Base-by-base conservation (phyloP, 2,888 invertebrate species). In the Pandemis cinnamomeana region DNA sequence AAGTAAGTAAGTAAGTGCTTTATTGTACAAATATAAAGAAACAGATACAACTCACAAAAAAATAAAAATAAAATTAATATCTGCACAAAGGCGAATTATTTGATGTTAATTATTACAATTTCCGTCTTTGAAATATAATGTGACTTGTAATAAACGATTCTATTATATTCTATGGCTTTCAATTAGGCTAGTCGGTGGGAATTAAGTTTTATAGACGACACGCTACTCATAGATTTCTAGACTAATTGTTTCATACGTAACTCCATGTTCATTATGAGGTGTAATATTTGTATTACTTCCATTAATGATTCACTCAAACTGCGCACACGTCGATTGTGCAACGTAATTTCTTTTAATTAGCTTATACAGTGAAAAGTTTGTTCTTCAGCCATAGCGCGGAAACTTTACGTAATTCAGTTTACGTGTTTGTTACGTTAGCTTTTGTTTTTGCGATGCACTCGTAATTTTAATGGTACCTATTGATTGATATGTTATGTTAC, bases 261-360 rank as follows among this genome's bases (percentile, higher is more conserved):
- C 58, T 10, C 27, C 11, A 58, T 27, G 11, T 27, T 27, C 5
- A 27, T 58, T 55, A 15, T 7, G 15, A 27, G 20, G 27, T 27
- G 27, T 15, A 20, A 58, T 58, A 58, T 58, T 58, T 11, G 20
- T 58, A 58, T 58, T 27, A 58, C 58, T 27, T 58, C 27, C 27
- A 7, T 58, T 58, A 27, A 58, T 58, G 27, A 58, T 58, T 58
- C 58, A 27, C 58, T 58, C 27, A 27, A 15, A 51, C 7, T 13
- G 36, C 48, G 48, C 64, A 0, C n/a, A 11, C 48, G 48, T 48
- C 27, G 41, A 55, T 67, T 67, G 53, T 42, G 53, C 67, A 67
- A 67, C 67, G 8, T 46, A 11, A 11, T 67, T 67, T 67, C 67
- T 42, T 67, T 55, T 53, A 67, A 67, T 67, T 67, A 55, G 20